These are phyloP conservation scores for Monopterus albus DNA, from an alignment of 2,113 vertebrate genomes.

Conservation along the genomic window DNA sequence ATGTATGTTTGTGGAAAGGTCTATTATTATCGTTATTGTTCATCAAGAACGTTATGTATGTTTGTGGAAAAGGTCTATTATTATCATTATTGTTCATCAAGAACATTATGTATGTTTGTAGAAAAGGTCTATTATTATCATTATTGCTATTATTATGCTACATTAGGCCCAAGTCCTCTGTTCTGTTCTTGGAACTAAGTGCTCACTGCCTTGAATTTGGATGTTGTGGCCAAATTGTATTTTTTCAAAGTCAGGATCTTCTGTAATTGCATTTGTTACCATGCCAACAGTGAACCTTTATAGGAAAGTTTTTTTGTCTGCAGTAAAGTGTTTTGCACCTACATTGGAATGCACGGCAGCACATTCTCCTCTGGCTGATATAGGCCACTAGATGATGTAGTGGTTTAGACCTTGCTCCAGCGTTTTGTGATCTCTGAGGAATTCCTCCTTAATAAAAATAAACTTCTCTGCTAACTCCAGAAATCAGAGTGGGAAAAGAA, in stretches of 20 bases:
- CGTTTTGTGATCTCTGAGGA: neutral
- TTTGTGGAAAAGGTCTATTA: too few species aligned
- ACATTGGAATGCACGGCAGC: neutral
- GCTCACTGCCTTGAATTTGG: slow-evolving; percentile 34
- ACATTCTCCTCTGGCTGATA: neutral
- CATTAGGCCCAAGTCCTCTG: neutral
- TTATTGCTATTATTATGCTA: too few species aligned
- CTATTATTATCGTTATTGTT: too few species aligned
- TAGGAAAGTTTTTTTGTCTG: neutral
- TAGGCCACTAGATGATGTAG: neutral
- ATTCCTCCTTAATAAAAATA: too few species aligned
- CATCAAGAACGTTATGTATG: neutral
- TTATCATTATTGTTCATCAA: too few species aligned
- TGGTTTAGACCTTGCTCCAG: neutral
- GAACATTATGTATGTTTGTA: neutral
- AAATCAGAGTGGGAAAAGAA: too few species aligned
- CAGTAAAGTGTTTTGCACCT: slow-evolving; percentile 15
- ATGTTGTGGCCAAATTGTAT: slow-evolving; percentile 6
- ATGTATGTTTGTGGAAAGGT: too few species aligned
- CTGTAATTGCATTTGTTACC: slow-evolving; percentile 41
- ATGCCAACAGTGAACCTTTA: slow-evolving; percentile 35
- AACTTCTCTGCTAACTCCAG: neutral
- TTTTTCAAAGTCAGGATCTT: neutral
- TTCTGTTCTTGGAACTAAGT: slow-evolving; percentile 31
- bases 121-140: neutral